Evolutionary conservation across 2,113 vertebrate genomes (phyloP), one percentile per base, ranked within the genome.

Genomic region (Calypte anna): DNA sequence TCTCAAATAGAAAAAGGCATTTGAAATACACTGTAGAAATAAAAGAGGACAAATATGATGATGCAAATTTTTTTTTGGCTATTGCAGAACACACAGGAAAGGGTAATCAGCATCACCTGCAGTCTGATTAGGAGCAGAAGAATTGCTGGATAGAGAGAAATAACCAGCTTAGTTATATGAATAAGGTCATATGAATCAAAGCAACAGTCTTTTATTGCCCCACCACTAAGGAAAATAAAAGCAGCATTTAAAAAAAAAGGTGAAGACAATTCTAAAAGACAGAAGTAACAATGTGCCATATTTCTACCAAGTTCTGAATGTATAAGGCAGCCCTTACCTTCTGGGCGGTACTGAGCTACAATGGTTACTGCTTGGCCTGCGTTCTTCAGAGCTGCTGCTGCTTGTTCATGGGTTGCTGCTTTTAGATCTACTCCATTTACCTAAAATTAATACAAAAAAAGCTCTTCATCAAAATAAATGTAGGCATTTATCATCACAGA

Each of bases 301-400:
- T 53, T 93, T 79, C 38, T 64, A 57, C 24, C 18, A 43, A 68
- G 2, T 36, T 79, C 62, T 83, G 23, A 59, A 59, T 3, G 12
- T 4, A 0, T 7, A 54, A 43, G 22, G 28, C 31, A 85, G 8
- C 7, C 51, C 98, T 98, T 98, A 99, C 99, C 99, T 97, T 99
- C 99, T 16, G 99, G 99, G 82, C 98, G 98, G 97, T 99, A 99
- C 74, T 99, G 99, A 79, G 99, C 99, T 72, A 99, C 97, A 55
- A 99, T 99, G 46, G 99, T 99, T 85, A 99, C 99, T 0, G 99
- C 98, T 72, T 99, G 99, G n/a, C 99, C 99, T 14, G 99, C 99
- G 1, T 99, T 99, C 97, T 99, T 99, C 96, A 99, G 95, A 31
- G 99, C 98, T 3, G 99, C 98, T 7, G 99, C 99, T 1, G 99